Evolutionary conservation across 2,888 invertebrate genomes (phyloP).

Genomic region (Acanthosoma haemorrhoidale): DNA sequence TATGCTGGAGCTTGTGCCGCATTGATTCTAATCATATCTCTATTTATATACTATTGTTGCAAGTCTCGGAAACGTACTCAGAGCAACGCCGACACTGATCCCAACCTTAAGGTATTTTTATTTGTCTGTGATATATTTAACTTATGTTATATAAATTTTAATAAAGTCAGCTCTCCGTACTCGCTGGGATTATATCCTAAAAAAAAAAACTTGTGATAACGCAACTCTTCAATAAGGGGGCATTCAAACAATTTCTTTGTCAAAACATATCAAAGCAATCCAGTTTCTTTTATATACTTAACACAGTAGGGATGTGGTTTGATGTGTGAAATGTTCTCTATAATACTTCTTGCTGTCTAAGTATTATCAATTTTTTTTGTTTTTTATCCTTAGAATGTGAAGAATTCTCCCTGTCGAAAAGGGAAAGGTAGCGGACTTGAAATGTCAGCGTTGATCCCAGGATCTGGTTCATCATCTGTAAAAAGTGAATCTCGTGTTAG

Average conservation of each 20-base stretch:
- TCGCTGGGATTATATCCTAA: too few relatives aligned
- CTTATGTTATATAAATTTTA: neutral
- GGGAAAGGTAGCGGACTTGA: conserved; percentile 41
- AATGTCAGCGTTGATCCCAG: conserved; percentile 43
- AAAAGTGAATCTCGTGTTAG: conserved; percentile 53
- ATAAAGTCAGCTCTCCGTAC: too few relatives aligned
- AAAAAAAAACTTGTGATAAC: too few relatives aligned
- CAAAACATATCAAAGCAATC: too few relatives aligned
- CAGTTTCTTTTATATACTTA: too few relatives aligned
- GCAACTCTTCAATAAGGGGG: too few relatives aligned
- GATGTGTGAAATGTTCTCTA: neutral
- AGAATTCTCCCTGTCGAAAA: conserved; percentile 40
- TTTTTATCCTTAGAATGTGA: conserved; percentile 35
- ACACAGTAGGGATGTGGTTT: too few relatives aligned
- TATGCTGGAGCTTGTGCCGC: conserved; percentile 57
- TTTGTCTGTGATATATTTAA: neutral
- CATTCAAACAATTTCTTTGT: too few relatives aligned
- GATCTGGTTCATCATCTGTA: conserved; percentile 42
- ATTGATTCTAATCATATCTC: conserved; percentile 51
- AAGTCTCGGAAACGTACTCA: conserved; percentile 53
- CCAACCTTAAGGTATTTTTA: conserved; percentile 12
- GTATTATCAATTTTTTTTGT: neutral
- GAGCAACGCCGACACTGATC: neutral
- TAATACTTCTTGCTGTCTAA: too few relatives aligned
- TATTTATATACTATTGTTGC: conserved; percentile 60